A percentile compares a stretch with the other conserved stretches of the same genome.
phyloP scores from a whole-genome alignment of 1,140 invertebrate genomes.

The Physella acuta region DNA sequence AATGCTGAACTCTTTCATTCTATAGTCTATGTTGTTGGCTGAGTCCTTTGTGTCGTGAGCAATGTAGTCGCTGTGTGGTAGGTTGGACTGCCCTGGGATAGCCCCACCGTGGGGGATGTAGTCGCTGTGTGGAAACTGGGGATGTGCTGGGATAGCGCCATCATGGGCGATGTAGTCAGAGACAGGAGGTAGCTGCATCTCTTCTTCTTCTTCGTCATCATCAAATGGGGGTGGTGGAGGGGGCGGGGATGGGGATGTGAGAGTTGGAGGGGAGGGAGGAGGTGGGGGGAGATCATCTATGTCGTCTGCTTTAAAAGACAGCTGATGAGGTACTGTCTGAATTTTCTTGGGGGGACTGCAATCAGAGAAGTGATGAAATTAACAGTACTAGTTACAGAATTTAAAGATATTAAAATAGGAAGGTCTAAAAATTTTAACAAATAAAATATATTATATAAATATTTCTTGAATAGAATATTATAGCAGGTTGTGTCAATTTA shows the following conservation, averaged over 20 bases:
- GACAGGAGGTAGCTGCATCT: slow-evolving; percentile 2
- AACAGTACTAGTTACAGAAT: no score
- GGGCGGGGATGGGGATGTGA: slow-evolving; percentile 38
- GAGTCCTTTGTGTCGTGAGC: no score
- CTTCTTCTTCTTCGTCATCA: slow-evolving; percentile 23
- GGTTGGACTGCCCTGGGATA: no score
- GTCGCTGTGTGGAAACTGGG: no score
- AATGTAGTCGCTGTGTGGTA: background rate
- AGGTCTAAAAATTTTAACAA: no score
- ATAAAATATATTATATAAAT: no score
- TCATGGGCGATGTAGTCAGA: background rate
- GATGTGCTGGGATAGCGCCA: background rate
- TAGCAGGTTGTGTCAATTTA: no score
- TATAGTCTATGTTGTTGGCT: no score
- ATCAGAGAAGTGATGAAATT: no score
- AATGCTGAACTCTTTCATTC: background rate
- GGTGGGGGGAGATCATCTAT: slow-evolving; percentile 32
- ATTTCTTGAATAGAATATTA: no score
- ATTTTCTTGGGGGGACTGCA: background rate
- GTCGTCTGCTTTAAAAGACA: slow-evolving; percentile 12
- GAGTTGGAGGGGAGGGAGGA: slow-evolving; percentile 31
- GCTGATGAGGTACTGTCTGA: background rate
- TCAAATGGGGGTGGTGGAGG: slow-evolving; percentile 44
- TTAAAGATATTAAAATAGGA: no score
- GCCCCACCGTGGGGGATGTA: no score